phyloP scores from a whole-genome alignment of 2,797 vertebrate species.

The Merluccius polli region DNA sequence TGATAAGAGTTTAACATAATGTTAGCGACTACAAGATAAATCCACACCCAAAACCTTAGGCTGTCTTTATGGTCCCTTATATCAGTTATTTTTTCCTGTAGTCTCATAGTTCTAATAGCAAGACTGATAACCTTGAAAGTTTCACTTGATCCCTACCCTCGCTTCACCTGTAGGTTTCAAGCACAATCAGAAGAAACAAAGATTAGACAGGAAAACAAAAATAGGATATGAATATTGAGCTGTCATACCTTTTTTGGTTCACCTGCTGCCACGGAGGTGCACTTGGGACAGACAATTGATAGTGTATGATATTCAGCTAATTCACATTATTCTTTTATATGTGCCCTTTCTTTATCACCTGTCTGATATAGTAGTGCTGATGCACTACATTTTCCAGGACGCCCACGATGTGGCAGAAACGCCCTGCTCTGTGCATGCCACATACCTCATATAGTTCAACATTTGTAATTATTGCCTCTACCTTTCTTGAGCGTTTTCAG shows the following conservation, averaged over 20 bases:
- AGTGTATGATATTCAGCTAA: conserved; percentile 22
- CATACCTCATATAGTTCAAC: conserved; percentile 45
- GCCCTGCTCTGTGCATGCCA: conserved; percentile 31
- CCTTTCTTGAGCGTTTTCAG: background rate
- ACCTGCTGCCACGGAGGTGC: conserved; percentile 24
- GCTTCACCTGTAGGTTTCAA: background rate
- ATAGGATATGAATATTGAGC: background rate
- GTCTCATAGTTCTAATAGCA: background rate
- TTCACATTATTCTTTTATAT: conserved; percentile 52
- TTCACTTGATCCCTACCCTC: conserved; percentile 2
- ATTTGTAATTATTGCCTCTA: background rate
- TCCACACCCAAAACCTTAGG: background rate
- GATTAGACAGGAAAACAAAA: background rate
- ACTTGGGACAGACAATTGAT: conserved; percentile 28
- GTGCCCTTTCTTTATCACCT: conserved; percentile 51
- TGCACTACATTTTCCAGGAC: conserved; percentile 39
- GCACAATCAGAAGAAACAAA: conserved; percentile 1
- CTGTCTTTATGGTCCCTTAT: conserved; percentile 5
- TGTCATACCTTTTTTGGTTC: conserved; percentile 45
- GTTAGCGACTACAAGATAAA: background rate
- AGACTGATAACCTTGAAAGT: conserved; percentile 8
- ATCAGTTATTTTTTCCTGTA: background rate
- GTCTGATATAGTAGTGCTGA: conserved; percentile 67
- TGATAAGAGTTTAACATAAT: background rate
- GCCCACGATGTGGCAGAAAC: conserved; percentile 36